Base-by-base conservation (phyloP, 2,888 invertebrate genomes). In the Busseola fusca region DNA sequence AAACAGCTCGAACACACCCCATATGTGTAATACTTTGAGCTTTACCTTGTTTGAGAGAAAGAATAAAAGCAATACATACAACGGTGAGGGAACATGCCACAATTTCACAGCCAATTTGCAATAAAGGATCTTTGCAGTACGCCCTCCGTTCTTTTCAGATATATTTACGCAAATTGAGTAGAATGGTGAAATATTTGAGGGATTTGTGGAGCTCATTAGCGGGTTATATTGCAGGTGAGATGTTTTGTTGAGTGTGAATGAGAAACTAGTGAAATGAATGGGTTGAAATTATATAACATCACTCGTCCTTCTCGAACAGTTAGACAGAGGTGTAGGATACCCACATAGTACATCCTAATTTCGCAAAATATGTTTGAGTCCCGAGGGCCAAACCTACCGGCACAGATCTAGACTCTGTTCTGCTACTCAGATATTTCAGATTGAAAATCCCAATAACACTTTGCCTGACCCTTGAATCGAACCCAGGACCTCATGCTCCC, bases 101-200 rank as follows among this genome's bases (percentile, higher is more conserved):
- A 84, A 84, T 84, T 83, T 84, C 83, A 83, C 84, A 84, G 84
- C 83, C 84, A 84, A 84, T 84, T 84, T 84, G 83, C 84, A 82
- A 77, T 84, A 84, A 84, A 83, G 76, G 84, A 81, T 84, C 82
- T 84, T 84, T 76, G 76, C 76, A 67, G 73, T 72, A 74, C 69
- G 79, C 79, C 64, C 72, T 76, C 69, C 71, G 57, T 72, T 82
- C 69, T 74, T 65, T 76, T 60, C 52, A 69, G 69, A 76, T 74
- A 70, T 81, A 82, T 84, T 72, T 72, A 76, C 72, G 79, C 83
- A 83, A 84, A 84, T 84, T 84, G 79, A 71, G 79, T 56, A 16
- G 76, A 72, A 79, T 79, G 76, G 67, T 70, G 63, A 80, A 78
- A 84, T 77, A 80, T 78, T 78, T 74, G 56, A 64, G 60, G 54